Conservation (phyloP, 2,113 vertebrate species). For the Cottus gobio region DNA sequence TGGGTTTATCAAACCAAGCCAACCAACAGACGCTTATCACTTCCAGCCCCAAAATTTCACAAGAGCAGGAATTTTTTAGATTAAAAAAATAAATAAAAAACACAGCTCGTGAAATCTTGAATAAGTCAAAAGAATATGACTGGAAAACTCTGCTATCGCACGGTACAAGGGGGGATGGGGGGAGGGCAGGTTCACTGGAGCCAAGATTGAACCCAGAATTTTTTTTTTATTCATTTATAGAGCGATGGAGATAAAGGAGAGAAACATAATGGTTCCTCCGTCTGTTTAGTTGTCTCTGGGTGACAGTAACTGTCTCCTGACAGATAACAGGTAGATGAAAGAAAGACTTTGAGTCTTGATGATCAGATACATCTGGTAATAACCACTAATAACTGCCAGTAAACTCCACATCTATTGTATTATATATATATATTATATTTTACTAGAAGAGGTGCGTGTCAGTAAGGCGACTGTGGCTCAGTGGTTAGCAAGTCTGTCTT, state of each 20-base stretch:
- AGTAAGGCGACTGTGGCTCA: too few species aligned
- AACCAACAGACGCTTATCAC: conserved; percentile 84
- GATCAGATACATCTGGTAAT: conserved; percentile 37
- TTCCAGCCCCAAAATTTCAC: conserved; percentile 82
- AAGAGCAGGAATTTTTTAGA: conserved; percentile 85
- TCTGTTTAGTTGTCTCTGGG: conserved; percentile 1
- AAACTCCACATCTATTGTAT: conserved; percentile 11
- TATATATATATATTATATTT: too few species aligned
- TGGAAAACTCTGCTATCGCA: conserved; percentile 73
- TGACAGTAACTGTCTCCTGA: conserved; percentile 21
- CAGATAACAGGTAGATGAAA: conserved; percentile 49
- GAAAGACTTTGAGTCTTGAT: conserved; percentile 27
- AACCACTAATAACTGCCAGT: conserved; percentile 54
- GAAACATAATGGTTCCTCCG: conserved; percentile 6
- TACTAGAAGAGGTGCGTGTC: background rate
- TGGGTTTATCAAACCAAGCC: conserved; percentile 84
- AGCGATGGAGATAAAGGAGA: conserved; percentile 59
- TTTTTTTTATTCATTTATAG: conserved; percentile 38
- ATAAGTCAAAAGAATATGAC: conserved; percentile 82
- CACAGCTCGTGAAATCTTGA: conserved; percentile 80
- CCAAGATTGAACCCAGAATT: conserved; percentile 49
- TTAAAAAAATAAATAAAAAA: conserved; percentile 59
- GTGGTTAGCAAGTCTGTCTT: too few species aligned
- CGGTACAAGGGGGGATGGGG: conserved; percentile 30
- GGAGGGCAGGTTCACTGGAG: conserved; percentile 57